Conservation (phyloP, 2,113 vertebrate genomes). For the Bettongia penicillata region DNA sequence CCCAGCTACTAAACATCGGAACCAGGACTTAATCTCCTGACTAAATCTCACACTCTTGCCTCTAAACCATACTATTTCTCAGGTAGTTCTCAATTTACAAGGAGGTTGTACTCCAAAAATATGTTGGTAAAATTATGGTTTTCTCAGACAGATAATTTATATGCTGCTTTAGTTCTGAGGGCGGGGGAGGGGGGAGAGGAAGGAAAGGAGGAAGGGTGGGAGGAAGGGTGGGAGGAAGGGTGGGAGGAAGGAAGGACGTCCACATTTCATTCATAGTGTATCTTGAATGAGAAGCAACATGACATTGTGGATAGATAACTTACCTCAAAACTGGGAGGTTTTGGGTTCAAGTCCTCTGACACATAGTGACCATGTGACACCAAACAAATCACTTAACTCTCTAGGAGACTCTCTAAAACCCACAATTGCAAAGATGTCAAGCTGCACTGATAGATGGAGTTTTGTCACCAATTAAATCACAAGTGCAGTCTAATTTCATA, state of each 20-base stretch:
- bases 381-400: not conserved
- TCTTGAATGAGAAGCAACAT: no score
- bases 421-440: not conserved
- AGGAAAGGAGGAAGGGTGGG: no score
- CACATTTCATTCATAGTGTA: no score
- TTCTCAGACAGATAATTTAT: no score
- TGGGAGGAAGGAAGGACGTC: no score
- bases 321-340: not conserved
- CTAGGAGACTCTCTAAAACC: no score
- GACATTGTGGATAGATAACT: not conserved
- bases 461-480: not conserved
- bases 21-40: not conserved
- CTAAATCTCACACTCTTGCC: not conserved
- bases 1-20: not conserved
- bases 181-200: no score
- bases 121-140: not conserved
- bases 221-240: no score
- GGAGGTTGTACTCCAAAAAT: not conserved
- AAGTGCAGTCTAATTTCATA: not conserved
- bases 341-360: not conserved
- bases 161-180: no score
- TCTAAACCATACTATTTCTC: not conserved
- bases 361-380: not conserved
- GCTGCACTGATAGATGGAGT: not conserved
- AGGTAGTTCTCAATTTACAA: not conserved